phyloP scores from a whole-genome alignment of 1,140 invertebrate species.

The Drosophila serrata region DNA sequence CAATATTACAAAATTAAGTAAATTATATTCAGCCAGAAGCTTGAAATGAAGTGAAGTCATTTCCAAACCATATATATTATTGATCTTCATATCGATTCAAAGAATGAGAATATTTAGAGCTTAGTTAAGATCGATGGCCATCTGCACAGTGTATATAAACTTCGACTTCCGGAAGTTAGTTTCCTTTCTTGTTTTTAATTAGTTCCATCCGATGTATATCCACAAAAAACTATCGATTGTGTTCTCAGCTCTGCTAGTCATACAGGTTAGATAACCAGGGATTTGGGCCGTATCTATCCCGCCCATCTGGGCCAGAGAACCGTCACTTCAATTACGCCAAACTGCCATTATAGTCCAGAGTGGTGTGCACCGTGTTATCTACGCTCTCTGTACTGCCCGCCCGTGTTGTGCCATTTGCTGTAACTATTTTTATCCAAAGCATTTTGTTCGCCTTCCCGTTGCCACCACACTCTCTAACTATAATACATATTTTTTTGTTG shows the following conservation, averaged over 20 bases:
- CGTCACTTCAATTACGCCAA: slow-evolving; percentile 64
- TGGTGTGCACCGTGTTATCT: slow-evolving; percentile 27
- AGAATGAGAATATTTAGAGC: too few species aligned
- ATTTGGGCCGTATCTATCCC: background rate
- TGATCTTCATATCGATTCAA: too few species aligned
- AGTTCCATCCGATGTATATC: background rate
- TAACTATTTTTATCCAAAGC: slow-evolving; percentile 81
- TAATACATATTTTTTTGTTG: slow-evolving; percentile 15
- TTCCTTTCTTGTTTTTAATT: background rate
- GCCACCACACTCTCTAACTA: slow-evolving; percentile 18
- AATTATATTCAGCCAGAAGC: background rate
- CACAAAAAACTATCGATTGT: background rate
- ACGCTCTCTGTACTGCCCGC: background rate
- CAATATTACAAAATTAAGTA: too few species aligned
- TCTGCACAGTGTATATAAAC: too few species aligned
- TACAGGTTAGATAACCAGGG: background rate
- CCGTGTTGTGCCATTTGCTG: slow-evolving; percentile 63
- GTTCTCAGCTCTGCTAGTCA: background rate
- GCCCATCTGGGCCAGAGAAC: slow-evolving; percentile 22
- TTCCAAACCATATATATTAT: too few species aligned
- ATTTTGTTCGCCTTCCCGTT: slow-evolving; percentile 55
- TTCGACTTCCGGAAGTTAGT: too few species aligned
- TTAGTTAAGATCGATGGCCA: too few species aligned
- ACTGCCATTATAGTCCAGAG: slow-evolving; percentile 29
- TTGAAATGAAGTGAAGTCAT: too few species aligned